Conservation (phyloP, 1,140 invertebrate genomes). For the Dolichoris vasculosae region DNA sequence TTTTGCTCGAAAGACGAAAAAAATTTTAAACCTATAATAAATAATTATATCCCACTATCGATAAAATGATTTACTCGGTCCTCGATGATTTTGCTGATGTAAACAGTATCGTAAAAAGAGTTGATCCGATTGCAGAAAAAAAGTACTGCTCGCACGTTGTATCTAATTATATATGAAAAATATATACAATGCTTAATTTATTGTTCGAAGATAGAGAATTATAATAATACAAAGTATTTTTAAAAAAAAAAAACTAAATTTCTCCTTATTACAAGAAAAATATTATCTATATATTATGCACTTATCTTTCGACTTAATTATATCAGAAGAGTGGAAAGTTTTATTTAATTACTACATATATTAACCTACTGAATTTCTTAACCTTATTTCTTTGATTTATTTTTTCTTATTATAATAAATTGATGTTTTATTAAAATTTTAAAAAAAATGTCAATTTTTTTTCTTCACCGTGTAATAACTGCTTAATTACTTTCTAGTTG, state of each 20-base stretch:
- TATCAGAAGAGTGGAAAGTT: slow-evolving; percentile 11
- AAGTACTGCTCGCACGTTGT: neutral
- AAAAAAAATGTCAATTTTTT: neutral
- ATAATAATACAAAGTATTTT: neutral
- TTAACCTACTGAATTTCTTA: neutral
- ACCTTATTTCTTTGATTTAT: neutral
- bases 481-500: neutral
- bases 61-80: too few species aligned
- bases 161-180: neutral
- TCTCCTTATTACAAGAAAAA: neutral
- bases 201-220: neutral
- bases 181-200: neutral
- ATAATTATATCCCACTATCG: too few species aligned
- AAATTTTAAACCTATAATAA: too few species aligned
- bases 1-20: too few species aligned
- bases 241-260: neutral
- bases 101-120: too few species aligned
- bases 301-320: neutral
- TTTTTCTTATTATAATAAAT: neutral
- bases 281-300: neutral
- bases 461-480: neutral
- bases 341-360: neutral
- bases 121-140: too few species aligned
- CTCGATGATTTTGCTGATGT: too few species aligned
- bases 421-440: neutral